Conservation (phyloP, 2,113 vertebrate genomes). For the Aramus guarauna region DNA sequence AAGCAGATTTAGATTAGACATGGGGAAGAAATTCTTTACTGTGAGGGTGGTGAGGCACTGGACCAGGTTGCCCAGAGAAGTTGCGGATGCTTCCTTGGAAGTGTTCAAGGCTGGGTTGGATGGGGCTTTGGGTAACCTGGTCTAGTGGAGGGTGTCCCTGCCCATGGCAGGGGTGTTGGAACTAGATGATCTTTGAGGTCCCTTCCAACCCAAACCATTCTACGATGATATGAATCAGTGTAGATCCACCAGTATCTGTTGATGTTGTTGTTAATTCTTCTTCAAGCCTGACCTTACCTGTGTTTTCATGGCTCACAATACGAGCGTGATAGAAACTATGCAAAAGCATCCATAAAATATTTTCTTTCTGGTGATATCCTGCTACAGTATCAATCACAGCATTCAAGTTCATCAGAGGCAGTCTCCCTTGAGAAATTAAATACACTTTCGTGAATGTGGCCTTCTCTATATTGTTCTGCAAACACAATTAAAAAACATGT, state of each 20-base stretch:
- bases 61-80: too few species aligned
- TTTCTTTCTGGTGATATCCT: conserved; percentile 60
- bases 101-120: too few species aligned
- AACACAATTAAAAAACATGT: neutral
- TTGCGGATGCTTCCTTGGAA: too few species aligned
- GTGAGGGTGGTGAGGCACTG: too few species aligned
- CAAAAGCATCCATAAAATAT: conserved; percentile 83
- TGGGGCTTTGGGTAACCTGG: too few species aligned
- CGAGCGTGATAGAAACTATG: conserved; percentile 87
- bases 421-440: conserved; percentile 85
- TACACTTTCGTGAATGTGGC: conserved; percentile 79
- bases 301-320: conserved; percentile 79
- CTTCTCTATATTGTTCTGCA: conserved; percentile 85
- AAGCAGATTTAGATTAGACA: too few species aligned
- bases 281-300: conserved; percentile 73
- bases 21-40: too few species aligned
- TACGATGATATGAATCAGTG: neutral
- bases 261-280: neutral
- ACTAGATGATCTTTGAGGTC: too few species aligned
- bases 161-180: too few species aligned
- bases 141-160: too few species aligned
- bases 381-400: conserved; percentile 74
- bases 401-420: conserved; percentile 81
- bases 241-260: neutral
- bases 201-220: too few species aligned